Evolutionary conservation across 1,140 invertebrate species (phyloP), one percentile per base, ranked within the genome.

Genomic region (Drosophila seguyi): DNA sequence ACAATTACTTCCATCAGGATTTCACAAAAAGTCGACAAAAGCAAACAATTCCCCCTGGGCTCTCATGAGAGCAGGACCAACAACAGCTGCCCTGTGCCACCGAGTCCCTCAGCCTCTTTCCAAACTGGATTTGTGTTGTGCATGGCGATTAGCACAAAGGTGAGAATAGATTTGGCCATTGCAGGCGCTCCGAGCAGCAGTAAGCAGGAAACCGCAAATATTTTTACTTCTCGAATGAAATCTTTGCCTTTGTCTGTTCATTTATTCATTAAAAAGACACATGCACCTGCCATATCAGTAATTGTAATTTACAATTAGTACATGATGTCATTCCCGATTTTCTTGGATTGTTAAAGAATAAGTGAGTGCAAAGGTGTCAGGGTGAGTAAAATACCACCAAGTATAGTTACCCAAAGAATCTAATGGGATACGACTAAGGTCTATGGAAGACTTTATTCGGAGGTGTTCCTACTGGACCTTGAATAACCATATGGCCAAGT

Each of bases 1-100:
- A 87, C 87, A 87, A 91, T 91, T 91, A 91, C 90, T 91, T 80
- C 83, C 83, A 91, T 91, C 83, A 87, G 80, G 77, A 87, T 91
- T 91, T 87, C 67, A 84, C 83, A 88, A 88, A 88, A 88, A 87
- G 84, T 87, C 84, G 84, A 87, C 84, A 87, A 80, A 87, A 65
- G 85, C 72, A 87, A 87, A 88, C 75, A 87, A 78, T 79, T 81
- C 50, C 52, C 72, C 56, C 25, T 29, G 48, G 45, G 55, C 22
- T 52, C 55, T 34, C 66, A 13, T 13, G 34, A 36, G 34, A 36
- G 34, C 11, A 42, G 53, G 50, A 29, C 53, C 53, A 31, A 47
- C 61, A 67, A 60, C 66, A 55, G 39, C 66, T 69, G 61, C 47
- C 38, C 11, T 38, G 27, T 14, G 22, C 20, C 3, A 39, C 52